Evolutionary conservation across 2,888 invertebrate genomes (phyloP), one percentile per base, ranked within the genome.

Genomic region (Beris chalybata): DNA sequence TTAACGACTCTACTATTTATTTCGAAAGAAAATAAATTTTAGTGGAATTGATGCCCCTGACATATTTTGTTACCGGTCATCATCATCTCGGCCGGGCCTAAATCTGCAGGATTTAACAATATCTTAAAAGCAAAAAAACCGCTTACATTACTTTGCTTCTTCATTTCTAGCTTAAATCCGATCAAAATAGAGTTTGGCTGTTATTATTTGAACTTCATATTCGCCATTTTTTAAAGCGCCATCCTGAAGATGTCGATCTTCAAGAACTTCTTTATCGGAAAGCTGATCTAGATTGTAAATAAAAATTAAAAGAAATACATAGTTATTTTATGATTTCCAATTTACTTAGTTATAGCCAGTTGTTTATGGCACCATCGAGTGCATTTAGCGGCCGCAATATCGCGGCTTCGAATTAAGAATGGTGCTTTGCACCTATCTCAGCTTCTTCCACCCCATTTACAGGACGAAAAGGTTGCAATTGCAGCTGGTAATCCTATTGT

Each of bases 361-460:
- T 83, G 84, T 2, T 79, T 92, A 9, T 87, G 90, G 86, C 77
- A 82, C 6, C 84, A 86, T 72, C 83, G 88, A 65, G 85, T 89
- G 0, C 86, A 86, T 70, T 81, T 93, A 44, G 90, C 91, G 0
- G 93, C 93, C 0, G 88, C 91, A 0, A 84, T 93, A 48, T 88
- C 92, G 0, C 84, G 91, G 69, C 84, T 92, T 70, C 83, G 92
- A 12, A 92, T 93, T 31, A 86, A 87, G 73, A 87, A 88, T 72
- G 87, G 86, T 54, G 92, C 92, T 0, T 84, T 89, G 32, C 82
- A 85, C 48, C 78, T 88, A 72, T 86, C 87, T 44, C 86, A 91
- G 61, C 81, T 93, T 57, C 79, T 93, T 15, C 92, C 92, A 0
- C 74, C 79, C 0, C 91, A 91, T 77, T 80, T 92, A 69, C 85